A percentile compares a stretch with the other conserved stretches of the same genome.
These are phyloP conservation scores for Entelurus aequoreus DNA, from an alignment of 2,113 vertebrate genomes.

Conservation along the genomic window DNA sequence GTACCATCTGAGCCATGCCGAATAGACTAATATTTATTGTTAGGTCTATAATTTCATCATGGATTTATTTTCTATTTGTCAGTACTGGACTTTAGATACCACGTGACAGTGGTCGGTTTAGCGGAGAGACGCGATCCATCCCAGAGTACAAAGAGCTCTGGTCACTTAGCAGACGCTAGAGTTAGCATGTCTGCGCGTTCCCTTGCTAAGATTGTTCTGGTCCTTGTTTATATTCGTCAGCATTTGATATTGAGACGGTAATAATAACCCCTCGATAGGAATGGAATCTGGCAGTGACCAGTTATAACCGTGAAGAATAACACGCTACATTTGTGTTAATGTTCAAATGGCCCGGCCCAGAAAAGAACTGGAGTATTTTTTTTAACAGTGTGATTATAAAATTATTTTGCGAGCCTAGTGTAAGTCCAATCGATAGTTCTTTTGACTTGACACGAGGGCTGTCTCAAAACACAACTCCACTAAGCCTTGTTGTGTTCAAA, in stretches of 20 bases:
- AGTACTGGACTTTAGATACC: slow-evolving; percentile 55
- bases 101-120: slow-evolving; percentile 51
- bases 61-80: slow-evolving; percentile 6
- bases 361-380: too few relatives aligned
- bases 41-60: not conserved
- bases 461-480: not conserved
- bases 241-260: slow-evolving; percentile 24
- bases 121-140: slow-evolving; percentile 52
- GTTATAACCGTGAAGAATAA: slow-evolving; percentile 3
- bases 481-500: not conserved
- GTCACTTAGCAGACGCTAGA: slow-evolving; percentile 29
- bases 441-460: not conserved
- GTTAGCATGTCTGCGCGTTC: slow-evolving; percentile 36
- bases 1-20: too few relatives aligned
- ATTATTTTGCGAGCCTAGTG: too few relatives aligned
- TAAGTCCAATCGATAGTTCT: too few relatives aligned
- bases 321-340: not conserved
- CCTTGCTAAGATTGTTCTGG: slow-evolving; percentile 33
- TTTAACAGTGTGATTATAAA: too few relatives aligned
- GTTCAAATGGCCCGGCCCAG: too few relatives aligned
- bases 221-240: slow-evolving; percentile 16
- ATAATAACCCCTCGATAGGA: slow-evolving; percentile 12
- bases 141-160: slow-evolving; percentile 39
- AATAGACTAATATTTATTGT: too few relatives aligned
- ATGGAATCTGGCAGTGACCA: slow-evolving; percentile 1